Evolutionary conservation across 1,140 invertebrate genomes (phyloP), one percentile per base, ranked within the genome.

Genomic region (Euura lappo): DNA sequence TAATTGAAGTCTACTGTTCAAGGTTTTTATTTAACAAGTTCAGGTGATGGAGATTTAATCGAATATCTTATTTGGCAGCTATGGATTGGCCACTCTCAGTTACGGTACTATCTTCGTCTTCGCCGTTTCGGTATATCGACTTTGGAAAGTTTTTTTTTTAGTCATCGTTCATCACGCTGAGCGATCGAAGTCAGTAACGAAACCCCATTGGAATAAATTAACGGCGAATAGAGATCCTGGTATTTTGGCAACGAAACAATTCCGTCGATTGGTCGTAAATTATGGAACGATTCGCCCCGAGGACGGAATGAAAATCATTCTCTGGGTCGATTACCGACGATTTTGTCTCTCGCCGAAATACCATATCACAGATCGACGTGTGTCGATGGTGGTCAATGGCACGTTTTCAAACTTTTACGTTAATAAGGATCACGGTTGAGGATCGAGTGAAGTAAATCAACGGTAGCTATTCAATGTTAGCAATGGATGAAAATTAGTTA

Each of bases 41-140:
- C 60, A 71, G 51, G 10, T 44, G 43, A 42, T 46, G 73, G 69
- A 75, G 68, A 74, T 43, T 11, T 65, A 75, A 75, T 77, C 76
- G 71, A 1, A 1, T 28, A 28, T 28, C 28, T 28, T 28, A 65
- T 79, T 78, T 78, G 79, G 79, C 79, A 81, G 80, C 80, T 81
- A 71, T 72, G 75, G 70, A 77, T 72, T 69, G 74, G 28, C 67
- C 66, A 69, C 70, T 82, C 60, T 78, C 65, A 79, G 76, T 75
- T 71, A 76, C 76, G 79, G 78, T 82, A 81, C 75, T 80, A 81
- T 76, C 73, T 71, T 65, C 66, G 77, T 74, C 72, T 78, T 72
- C 60, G 66, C 28, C 47, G 66, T 77, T 75, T 75, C 67, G 6
- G 51, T 3, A n/a, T n/a, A 6, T 60, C 51, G 67, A 75, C 43